Percentiles rank a stretch among this genome's conserved stretches.
Conservation (phyloP, 2,888 invertebrate genomes). For the Physocephala rufipes region DNA sequence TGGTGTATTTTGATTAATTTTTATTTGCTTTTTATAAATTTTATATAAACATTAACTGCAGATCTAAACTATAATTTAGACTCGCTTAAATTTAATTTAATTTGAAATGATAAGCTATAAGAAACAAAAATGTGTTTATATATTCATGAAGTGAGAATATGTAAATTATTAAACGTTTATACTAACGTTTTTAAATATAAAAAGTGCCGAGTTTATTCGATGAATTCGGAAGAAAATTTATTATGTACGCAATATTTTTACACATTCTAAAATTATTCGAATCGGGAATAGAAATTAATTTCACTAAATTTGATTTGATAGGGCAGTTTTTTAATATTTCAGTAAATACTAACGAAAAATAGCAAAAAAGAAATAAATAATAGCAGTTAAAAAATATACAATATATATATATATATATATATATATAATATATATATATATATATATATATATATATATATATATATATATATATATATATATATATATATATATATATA, state of each 20-base stretch:
- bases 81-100: constrained; percentile 4
- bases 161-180: constrained; percentile 7
- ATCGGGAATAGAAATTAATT: too few species aligned
- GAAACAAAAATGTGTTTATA: neutral
- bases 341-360: neutral
- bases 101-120: constrained; percentile 13
- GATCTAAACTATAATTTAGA: neutral
- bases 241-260: too few species aligned
- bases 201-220: too few species aligned
- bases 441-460: too few species aligned
- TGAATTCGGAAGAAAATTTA: too few species aligned
- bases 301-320: neutral
- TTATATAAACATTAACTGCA: constrained; percentile 13
- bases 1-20: constrained; percentile 18
- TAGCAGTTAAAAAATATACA: constrained; percentile 14
- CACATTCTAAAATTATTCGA: neutral
- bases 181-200: too few species aligned
- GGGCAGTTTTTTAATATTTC: constrained; percentile 10
- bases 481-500: too few species aligned
- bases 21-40: constrained; percentile 9
- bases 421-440: too few species aligned
- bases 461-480: too few species aligned
- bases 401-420: too few species aligned
- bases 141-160: neutral
- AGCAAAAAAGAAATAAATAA: constrained; percentile 13